Conservation (phyloP, 2,888 invertebrate species). For the Drosophila affinis region DNA sequence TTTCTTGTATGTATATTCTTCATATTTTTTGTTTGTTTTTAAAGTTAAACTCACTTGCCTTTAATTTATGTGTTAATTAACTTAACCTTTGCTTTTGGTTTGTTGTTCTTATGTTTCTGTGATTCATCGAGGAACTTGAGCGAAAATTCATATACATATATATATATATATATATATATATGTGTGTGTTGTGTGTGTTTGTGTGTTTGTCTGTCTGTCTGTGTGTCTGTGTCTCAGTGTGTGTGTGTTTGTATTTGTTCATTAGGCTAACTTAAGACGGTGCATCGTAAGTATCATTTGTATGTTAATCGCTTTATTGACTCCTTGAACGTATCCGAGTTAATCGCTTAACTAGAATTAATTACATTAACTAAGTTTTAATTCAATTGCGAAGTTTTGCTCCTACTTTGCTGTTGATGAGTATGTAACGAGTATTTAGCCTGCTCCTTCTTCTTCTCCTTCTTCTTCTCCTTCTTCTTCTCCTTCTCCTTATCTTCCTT, state of each 20-base stretch:
- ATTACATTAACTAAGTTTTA: slow-evolving; percentile 64
- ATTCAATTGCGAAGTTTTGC: slow-evolving; percentile 81
- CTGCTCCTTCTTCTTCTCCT: slow-evolving; percentile 11
- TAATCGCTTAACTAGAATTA: slow-evolving; percentile 59
- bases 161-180: slow-evolving; percentile 19
- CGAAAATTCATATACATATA: slow-evolving; percentile 66
- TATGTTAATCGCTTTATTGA: slow-evolving; percentile 50
- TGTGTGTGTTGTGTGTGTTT: slow-evolving; percentile 7
- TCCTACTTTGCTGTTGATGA: slow-evolving; percentile 77
- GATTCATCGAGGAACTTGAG: slow-evolving; percentile 71
- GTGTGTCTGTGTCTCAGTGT: background rate
- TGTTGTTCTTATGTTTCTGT: slow-evolving; percentile 43
- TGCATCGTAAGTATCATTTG: slow-evolving; percentile 36
- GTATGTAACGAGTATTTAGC: slow-evolving; percentile 50
- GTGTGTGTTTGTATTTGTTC: slow-evolving; percentile 19
- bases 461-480: no score
- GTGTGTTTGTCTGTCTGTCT: background rate
- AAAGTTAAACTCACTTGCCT: slow-evolving; percentile 58
- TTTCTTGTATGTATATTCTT: slow-evolving; percentile 11
- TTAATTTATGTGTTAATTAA: slow-evolving; percentile 56
- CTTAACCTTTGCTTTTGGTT: slow-evolving; percentile 31
- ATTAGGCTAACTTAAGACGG: slow-evolving; percentile 45
- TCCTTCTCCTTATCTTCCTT: background rate
- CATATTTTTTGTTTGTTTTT: slow-evolving; percentile 43
- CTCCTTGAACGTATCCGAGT: slow-evolving; percentile 68